Conservation (phyloP, 2,888 invertebrate species). For the Sarcophaga variegata region DNA sequence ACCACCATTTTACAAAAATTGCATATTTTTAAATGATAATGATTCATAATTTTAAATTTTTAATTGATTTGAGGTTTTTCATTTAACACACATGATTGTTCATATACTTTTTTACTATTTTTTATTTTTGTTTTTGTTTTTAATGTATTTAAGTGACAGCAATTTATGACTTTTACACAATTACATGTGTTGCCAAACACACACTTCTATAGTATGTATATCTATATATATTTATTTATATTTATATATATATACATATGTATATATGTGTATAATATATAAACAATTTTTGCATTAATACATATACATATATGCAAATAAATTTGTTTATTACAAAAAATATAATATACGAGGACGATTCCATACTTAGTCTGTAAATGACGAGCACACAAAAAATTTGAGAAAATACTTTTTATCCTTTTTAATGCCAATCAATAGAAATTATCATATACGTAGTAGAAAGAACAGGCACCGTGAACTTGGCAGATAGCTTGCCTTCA, state of each 20-base stretch:
- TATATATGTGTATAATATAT: not conserved
- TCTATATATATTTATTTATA: not conserved
- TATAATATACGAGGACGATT: no score
- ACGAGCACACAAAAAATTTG: no score
- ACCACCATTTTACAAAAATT: constrained; percentile 52
- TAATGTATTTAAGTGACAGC: constrained; percentile 57
- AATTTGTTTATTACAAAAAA: no score
- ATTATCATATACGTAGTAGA: no score
- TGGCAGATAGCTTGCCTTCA: no score
- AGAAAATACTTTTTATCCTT: no score
- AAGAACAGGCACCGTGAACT: no score
- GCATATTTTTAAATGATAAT: constrained; percentile 40
- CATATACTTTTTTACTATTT: not conserved
- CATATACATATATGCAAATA: not conserved
- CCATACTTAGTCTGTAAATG: no score
- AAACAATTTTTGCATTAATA: not conserved
- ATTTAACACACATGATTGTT: constrained; percentile 54
- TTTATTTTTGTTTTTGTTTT: not conserved
- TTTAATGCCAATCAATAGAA: no score
- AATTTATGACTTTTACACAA: constrained; percentile 61
- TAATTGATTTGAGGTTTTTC: constrained; percentile 63
- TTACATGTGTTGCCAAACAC: constrained; percentile 19
- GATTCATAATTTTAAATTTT: constrained; percentile 57
- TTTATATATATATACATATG: not conserved
- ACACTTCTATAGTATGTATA: not conserved